Percentiles rank a stretch among this genome's conserved stretches.
Evolutionary conservation across 2,888 invertebrate species (phyloP).

Genomic region (Cecidostiba fungosa): DNA sequence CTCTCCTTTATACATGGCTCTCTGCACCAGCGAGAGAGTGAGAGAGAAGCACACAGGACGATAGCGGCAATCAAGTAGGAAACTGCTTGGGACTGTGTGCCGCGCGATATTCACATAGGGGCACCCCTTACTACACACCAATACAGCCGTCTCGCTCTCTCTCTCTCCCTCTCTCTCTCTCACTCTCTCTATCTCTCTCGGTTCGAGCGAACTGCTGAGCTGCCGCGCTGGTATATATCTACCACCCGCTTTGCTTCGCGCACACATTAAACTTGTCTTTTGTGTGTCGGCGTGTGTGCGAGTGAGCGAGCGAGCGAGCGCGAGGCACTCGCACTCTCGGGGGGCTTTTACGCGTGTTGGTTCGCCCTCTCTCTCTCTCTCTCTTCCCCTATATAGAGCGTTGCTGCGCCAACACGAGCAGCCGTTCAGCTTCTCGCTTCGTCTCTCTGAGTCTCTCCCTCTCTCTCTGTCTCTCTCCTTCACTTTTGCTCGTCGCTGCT

Average conservation of each 20-base stretch:
- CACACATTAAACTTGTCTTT: constrained; percentile 66
- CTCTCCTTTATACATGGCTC: constrained; percentile 54
- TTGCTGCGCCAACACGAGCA: constrained; percentile 58
- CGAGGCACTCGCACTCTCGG: constrained; percentile 62
- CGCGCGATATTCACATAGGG: constrained; percentile 79
- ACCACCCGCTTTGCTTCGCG: constrained; percentile 66
- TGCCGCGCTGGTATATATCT: constrained; percentile 61
- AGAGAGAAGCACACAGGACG: constrained; percentile 71
- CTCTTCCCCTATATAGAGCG: constrained; percentile 39
- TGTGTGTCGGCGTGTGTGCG: constrained; percentile 63
- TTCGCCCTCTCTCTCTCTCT: constrained; percentile 48
- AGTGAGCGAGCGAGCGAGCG: constrained; percentile 50
- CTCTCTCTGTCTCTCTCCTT: constrained; percentile 66
- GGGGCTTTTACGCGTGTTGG: constrained; percentile 65
- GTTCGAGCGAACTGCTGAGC: constrained; percentile 55
- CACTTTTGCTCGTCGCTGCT: constrained; percentile 60
- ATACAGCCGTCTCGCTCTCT: constrained; percentile 55
- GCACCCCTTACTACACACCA: constrained; percentile 70
- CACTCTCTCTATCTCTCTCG: constrained; percentile 42
- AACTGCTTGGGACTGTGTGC: constrained; percentile 80
- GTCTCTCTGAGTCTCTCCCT: no score
- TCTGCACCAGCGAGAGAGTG: constrained; percentile 40
- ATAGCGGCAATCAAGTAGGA: constrained; percentile 81
- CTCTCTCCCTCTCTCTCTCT: constrained; percentile 47
- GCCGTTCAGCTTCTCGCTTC: constrained; percentile 59